phyloP scores from a whole-genome alignment of 2,113 vertebrate species.

The Ancistrus triradiatus region DNA sequence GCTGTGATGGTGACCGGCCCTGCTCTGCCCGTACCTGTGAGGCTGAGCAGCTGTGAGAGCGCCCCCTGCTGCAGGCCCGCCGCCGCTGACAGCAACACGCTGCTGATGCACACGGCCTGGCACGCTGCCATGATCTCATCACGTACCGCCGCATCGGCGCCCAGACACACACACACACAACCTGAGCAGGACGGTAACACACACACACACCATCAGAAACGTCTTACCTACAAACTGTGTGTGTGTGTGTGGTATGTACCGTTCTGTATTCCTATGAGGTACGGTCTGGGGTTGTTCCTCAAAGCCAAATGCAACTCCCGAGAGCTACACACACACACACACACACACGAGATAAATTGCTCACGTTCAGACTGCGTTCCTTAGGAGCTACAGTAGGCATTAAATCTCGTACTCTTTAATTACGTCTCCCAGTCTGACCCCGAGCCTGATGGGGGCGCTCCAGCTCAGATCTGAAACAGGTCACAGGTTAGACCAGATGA shows the following conservation, averaged over 20 bases:
- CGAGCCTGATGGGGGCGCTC: conserved; percentile 54
- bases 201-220: background rate
- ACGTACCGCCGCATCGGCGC: conserved; percentile 55
- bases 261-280: conserved; percentile 67
- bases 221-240: background rate
- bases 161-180: conserved; percentile 70
- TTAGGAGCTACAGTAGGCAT: no score
- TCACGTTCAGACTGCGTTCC: no score
- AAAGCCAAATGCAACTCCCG: conserved; percentile 68
- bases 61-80: conserved; percentile 31
- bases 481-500: no score
- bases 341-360: background rate
- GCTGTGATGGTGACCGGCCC: no score
- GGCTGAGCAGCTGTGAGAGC: conserved; percentile 25
- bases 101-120: conserved; percentile 65
- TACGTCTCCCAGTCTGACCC: conserved; percentile 63
- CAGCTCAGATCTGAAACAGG: conserved; percentile 58
- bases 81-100: conserved; percentile 38
- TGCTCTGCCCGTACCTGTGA: conserved; percentile 49
- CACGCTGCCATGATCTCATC: conserved; percentile 71
- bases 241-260: conserved; percentile 47
- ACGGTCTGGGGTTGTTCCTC: conserved; percentile 62
- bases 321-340: conserved; percentile 59
- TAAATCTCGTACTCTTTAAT: conserved; percentile 56
- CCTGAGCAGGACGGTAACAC: conserved; percentile 46